A percentile compares a stretch with the other conserved stretches of the same genome.
phyloP scores from a whole-genome alignment of 2,797 vertebrate genomes.

The Holocentrus rufus region DNA sequence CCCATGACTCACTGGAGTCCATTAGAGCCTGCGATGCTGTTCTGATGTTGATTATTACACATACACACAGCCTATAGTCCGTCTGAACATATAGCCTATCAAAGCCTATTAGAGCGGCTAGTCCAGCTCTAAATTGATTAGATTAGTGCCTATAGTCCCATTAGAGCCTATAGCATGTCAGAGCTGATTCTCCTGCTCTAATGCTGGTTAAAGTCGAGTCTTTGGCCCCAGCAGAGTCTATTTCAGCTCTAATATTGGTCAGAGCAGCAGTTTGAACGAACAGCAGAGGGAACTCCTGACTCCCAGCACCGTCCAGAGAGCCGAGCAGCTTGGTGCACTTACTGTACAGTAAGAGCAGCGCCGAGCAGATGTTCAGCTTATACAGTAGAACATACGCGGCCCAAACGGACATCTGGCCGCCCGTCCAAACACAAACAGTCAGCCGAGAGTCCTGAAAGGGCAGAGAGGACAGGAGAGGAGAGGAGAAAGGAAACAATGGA shows the following conservation, averaged over 20 bases:
- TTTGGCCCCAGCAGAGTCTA: not conserved
- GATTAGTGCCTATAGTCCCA: too few relatives aligned
- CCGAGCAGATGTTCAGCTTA: conserved; percentile 59
- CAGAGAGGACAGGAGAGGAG: not conserved
- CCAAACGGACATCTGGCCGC: conserved; percentile 58
- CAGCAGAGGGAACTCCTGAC: not conserved
- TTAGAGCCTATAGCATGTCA: too few relatives aligned
- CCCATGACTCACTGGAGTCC: not conserved
- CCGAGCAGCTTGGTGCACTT: conserved; percentile 46
- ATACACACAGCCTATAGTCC: conserved; percentile 22
- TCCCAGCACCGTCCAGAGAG: not conserved
- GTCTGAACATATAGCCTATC: conserved; percentile 36
- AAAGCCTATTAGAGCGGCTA: not conserved
- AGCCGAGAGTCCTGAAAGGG: conserved; percentile 26
- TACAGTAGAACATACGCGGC: conserved; percentile 30
- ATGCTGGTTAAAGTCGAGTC: not conserved
- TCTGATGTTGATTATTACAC: conserved; percentile 29
- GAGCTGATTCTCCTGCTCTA: not conserved
- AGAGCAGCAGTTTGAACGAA: conserved; percentile 6
- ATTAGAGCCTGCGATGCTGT: conserved; percentile 14
- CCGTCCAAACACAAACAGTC: conserved; percentile 4
- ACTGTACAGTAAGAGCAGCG: conserved; percentile 52
- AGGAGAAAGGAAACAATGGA: conserved; percentile 34
- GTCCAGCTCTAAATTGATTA: too few relatives aligned
- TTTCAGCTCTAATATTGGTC: not conserved